Conservation (phyloP, 1,140 invertebrate species). For the Tetragonula clypearis region DNA sequence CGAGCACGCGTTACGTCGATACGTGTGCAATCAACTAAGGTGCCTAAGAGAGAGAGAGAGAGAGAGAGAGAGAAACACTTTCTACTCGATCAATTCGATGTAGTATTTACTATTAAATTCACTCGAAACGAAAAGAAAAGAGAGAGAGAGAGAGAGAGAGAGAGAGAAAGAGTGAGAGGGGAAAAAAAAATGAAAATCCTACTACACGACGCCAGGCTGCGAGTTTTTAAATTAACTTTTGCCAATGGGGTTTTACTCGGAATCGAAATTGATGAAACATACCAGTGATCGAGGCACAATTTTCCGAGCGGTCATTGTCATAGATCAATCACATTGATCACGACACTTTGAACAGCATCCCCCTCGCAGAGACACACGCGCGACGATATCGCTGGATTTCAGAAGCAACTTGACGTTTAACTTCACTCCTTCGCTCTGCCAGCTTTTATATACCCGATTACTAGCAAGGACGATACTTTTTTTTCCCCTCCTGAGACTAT, state of each 20-base stretch:
- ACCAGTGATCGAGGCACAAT: conserved; percentile 41
- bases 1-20: conserved; percentile 3
- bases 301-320: conserved; percentile 42
- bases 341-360: conserved; percentile 40
- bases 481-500: conserved; percentile 34
- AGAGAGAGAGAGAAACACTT: conserved; percentile 22
- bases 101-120: neutral
- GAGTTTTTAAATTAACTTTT: neutral
- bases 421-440: conserved; percentile 1
- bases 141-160: too few species aligned
- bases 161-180: too few species aligned
- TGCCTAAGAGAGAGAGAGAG: conserved; percentile 18
- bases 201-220: too few species aligned
- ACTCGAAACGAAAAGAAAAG: neutral
- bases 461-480: conserved; percentile 38
- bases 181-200: neutral
- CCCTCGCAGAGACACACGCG: conserved; percentile 17
- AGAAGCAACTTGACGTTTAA: conserved; percentile 28
- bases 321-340: conserved; percentile 25
- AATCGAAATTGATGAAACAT: conserved; percentile 15
- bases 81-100: conserved; percentile 37
- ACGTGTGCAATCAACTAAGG: neutral
- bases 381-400: conserved; percentile 36
- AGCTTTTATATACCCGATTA: conserved; percentile 45
- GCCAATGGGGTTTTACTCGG: too few species aligned